Conservation (phyloP, 2,888 invertebrate species). For the Lasioglossum malachurum region DNA sequence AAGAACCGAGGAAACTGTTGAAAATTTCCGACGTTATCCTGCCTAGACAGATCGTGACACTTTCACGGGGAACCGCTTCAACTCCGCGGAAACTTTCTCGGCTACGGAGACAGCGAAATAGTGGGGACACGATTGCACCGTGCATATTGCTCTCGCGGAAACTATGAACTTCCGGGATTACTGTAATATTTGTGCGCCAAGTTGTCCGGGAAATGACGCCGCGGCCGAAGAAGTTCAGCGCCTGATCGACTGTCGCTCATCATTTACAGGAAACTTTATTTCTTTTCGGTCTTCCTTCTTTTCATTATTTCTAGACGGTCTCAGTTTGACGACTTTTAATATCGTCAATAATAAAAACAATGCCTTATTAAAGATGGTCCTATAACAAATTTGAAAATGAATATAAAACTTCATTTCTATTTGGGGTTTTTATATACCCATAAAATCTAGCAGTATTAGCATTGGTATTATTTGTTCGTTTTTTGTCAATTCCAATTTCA, state of each 20-base stretch:
- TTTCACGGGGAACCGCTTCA: slow-evolving; percentile 13
- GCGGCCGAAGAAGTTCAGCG: neutral
- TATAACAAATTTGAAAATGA: neutral
- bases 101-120: neutral
- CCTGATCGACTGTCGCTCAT: neutral
- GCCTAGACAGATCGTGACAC: slow-evolving; percentile 9
- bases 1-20: slow-evolving; percentile 9
- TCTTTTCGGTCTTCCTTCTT: neutral
- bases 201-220: neutral
- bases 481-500: no score
- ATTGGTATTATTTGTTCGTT: no score
- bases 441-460: no score
- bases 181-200: slow-evolving; percentile 34
- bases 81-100: slow-evolving; percentile 18
- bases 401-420: neutral
- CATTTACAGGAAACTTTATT: neutral
- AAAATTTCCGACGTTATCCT: slow-evolving; percentile 17
- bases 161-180: slow-evolving; percentile 17
- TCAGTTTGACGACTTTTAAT: neutral
- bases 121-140: slow-evolving; percentile 25
- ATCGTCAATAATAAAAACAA: neutral
- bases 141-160: slow-evolving; percentile 13
- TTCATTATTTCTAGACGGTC: neutral
- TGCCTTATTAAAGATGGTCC: neutral
- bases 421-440: neutral